These are phyloP conservation scores for Venusia cambrica DNA, from an alignment of 2,888 invertebrate species.

Conservation along the genomic window DNA sequence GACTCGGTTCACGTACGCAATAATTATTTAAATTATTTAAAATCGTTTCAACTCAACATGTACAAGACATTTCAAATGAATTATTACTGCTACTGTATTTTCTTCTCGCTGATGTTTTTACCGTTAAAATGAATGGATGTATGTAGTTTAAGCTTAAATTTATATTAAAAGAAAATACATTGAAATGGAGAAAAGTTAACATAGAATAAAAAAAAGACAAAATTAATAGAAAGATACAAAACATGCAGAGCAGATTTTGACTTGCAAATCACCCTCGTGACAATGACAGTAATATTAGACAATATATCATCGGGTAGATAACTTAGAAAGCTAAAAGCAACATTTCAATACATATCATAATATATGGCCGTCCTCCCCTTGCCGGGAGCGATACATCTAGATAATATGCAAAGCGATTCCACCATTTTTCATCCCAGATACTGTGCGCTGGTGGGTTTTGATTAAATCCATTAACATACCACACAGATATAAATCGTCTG, in stretches of 20 bases:
- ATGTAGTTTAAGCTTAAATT: too few species aligned
- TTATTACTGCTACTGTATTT: slow-evolving; percentile 25
- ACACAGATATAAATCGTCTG: slow-evolving; percentile 52
- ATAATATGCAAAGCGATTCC: slow-evolving; percentile 43
- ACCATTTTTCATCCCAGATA: slow-evolving; percentile 52
- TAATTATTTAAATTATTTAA: slow-evolving; percentile 58
- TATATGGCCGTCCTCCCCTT: slow-evolving; percentile 35
- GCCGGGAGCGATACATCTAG: slow-evolving; percentile 38
- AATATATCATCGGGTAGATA: slow-evolving; percentile 27
- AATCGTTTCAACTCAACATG: slow-evolving; percentile 39
- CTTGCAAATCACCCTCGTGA: slow-evolving; percentile 20
- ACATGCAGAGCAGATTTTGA: slow-evolving; percentile 7
- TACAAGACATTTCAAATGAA: slow-evolving; percentile 27
- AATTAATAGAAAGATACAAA: slow-evolving; percentile 1
- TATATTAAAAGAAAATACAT: too few species aligned
- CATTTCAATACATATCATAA: slow-evolving; percentile 35
- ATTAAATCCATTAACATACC: slow-evolving; percentile 61
- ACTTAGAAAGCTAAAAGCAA: slow-evolving; percentile 29
- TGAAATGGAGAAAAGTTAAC: too few species aligned
- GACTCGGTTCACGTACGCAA: slow-evolving; percentile 45
- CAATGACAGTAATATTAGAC: slow-evolving; percentile 22
- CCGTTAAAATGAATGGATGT: slow-evolving; percentile 2
- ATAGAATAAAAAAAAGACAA: too few species aligned
- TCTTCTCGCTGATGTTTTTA: slow-evolving; percentile 3
- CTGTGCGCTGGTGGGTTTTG: slow-evolving; percentile 44